A percentile compares a stretch with the other conserved stretches of the same genome.
phyloP scores from a whole-genome alignment of 2,797 vertebrate genomes.

The Psittacula derbiana region DNA sequence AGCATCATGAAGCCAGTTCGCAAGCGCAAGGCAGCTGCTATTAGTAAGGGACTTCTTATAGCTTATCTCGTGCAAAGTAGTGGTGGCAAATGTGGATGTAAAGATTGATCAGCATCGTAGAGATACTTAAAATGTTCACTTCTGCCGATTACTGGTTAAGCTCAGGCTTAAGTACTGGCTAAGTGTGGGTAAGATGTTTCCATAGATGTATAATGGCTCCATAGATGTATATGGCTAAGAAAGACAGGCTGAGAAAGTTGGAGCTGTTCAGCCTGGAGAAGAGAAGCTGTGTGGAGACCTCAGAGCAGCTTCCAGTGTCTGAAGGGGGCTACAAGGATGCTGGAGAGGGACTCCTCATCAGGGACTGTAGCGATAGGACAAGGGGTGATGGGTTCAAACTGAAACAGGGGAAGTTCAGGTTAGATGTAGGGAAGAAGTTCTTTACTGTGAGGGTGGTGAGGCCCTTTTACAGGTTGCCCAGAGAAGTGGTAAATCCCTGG shows the following conservation, averaged over 20 bases:
- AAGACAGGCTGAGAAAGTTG: not conserved
- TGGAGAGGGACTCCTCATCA: not conserved
- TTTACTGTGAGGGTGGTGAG: not conserved
- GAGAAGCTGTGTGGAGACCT: not conserved
- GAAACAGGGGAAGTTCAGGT: not conserved
- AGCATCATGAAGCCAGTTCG: constrained; percentile 97
- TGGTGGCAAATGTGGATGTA: not conserved
- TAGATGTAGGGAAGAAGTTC: not conserved
- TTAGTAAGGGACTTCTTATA: constrained; percentile 80
- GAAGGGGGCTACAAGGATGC: not conserved
- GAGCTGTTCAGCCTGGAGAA: not conserved
- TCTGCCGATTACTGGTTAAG: not conserved
- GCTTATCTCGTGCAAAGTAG: accelerated
- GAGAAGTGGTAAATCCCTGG: not conserved
- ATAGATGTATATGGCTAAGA: not conserved
- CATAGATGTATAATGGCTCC: not conserved
- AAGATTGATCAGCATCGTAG: not conserved
- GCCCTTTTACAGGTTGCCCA: not conserved
- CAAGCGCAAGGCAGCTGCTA: constrained; percentile 91
- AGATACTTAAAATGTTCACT: not conserved
- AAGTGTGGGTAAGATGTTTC: not conserved
- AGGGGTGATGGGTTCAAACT: not conserved
- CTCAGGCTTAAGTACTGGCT: not conserved
- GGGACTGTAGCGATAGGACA: not conserved
- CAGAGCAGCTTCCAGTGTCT: not conserved